Conservation (phyloP, 2,888 invertebrate species). For the Gerosis bhagava region DNA sequence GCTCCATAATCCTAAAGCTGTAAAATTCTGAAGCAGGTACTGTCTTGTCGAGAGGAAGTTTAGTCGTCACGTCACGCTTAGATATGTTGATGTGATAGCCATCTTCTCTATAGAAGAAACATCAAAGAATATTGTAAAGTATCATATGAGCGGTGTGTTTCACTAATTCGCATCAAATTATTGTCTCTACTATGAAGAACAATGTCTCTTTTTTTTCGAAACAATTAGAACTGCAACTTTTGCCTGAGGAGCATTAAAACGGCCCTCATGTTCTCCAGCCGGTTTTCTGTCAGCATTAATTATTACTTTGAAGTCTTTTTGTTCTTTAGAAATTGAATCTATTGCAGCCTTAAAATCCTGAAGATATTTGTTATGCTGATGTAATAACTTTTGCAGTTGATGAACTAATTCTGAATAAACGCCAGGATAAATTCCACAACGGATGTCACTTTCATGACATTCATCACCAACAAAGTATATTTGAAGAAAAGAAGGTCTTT, state of each 20-base stretch:
- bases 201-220: constrained; percentile 30
- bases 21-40: no score
- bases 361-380: constrained; percentile 28
- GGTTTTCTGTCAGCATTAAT: constrained; percentile 31
- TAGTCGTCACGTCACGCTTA: no score
- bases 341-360: constrained; percentile 31
- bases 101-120: constrained; percentile 33
- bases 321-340: constrained; percentile 20
- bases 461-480: constrained; percentile 38
- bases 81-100: constrained; percentile 31
- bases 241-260: constrained; percentile 31
- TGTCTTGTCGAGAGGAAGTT: no score
- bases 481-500: no score
- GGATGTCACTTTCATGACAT: constrained; percentile 28
- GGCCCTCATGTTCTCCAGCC: constrained; percentile 20
- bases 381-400: constrained; percentile 34
- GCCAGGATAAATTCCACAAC: constrained; percentile 22
- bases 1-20: no score
- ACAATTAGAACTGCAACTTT: constrained; percentile 31
- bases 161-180: constrained; percentile 27
- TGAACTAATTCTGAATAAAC: constrained; percentile 31
- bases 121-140: constrained; percentile 37
- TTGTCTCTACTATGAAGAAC: constrained; percentile 24
- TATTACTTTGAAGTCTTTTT: constrained; percentile 24
- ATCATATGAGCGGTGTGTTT: constrained; percentile 32